Conservation (phyloP, 1,140 invertebrate species). For the Diorhabda carinulata region DNA sequence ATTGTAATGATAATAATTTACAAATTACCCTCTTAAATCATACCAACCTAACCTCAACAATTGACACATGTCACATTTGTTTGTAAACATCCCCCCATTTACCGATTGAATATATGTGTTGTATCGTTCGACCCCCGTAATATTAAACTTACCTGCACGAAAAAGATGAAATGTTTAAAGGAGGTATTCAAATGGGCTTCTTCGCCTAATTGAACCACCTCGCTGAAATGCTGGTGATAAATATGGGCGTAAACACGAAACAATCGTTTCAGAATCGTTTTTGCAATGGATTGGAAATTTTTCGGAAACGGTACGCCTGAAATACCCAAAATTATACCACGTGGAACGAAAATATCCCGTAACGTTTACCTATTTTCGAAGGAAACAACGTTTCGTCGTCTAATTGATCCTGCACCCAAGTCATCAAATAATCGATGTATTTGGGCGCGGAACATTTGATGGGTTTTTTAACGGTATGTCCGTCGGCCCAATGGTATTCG, state of each 20-base stretch:
- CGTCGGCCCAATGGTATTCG: constrained; percentile 99
- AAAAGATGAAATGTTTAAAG: constrained; percentile 99
- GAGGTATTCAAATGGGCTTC: constrained; percentile 99
- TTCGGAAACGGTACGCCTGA: constrained; percentile 96
- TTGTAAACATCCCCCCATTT: no score
- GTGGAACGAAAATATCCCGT: background rate
- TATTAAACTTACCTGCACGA: constrained; percentile 74
- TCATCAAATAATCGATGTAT: constrained; percentile 99
- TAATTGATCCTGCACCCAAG: constrained; percentile 98
- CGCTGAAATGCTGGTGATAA: constrained; percentile 98
- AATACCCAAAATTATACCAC: background rate
- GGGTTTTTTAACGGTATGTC: constrained; percentile 96
- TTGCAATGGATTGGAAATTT: constrained; percentile 95
- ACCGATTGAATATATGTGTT: no score
- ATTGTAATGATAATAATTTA: no score
- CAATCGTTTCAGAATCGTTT: constrained; percentile 95
- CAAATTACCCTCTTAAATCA: no score
- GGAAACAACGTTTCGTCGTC: constrained; percentile 98
- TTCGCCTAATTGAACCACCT: constrained; percentile 96
- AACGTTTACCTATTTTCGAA: constrained; percentile 88
- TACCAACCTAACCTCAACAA: no score
- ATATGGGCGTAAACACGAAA: constrained; percentile 99
- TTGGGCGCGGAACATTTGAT: constrained; percentile 99
- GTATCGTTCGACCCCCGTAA: no score
- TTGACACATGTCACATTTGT: no score